Conservation (phyloP, 2,888 invertebrate genomes). For the Melanchra persicariae region DNA sequence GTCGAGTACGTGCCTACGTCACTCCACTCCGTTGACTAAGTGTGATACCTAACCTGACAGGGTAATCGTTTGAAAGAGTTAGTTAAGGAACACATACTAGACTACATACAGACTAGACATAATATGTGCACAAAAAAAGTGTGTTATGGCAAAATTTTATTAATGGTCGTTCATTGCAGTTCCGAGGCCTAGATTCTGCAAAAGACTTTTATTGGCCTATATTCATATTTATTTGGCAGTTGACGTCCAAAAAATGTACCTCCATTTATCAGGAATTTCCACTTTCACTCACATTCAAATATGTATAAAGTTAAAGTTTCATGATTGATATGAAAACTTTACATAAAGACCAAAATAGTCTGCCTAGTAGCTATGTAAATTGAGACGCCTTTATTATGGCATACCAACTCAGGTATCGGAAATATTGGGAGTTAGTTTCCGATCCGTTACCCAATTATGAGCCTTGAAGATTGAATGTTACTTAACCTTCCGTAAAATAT, state of each 20-base stretch:
- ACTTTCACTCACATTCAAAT: background rate
- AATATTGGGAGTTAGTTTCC: constrained; percentile 42
- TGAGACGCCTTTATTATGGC: constrained; percentile 9
- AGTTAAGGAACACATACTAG: too few species aligned
- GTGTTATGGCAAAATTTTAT: background rate
- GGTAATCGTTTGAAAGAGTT: too few species aligned
- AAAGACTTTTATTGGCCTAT: background rate
- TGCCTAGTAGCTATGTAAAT: constrained; percentile 22
- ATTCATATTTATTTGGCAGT: background rate
- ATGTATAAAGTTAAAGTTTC: background rate
- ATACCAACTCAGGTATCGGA: constrained; percentile 8
- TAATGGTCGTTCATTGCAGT: background rate
- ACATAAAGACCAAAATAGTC: background rate
- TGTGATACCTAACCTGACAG: too few species aligned
- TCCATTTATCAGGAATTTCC: background rate
- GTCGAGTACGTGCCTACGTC: too few species aligned
- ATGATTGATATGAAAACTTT: background rate
- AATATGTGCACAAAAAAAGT: too few species aligned
- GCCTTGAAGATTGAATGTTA: constrained; percentile 35
- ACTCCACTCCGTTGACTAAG: background rate
- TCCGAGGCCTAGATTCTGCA: background rate
- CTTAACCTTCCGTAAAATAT: constrained; percentile 20
- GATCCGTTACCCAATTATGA: constrained; percentile 50
- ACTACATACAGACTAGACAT: too few species aligned
- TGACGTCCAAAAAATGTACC: background rate